phyloP scores from a whole-genome alignment of 2,797 vertebrate species.

The Syngnathus rostellatus region DNA sequence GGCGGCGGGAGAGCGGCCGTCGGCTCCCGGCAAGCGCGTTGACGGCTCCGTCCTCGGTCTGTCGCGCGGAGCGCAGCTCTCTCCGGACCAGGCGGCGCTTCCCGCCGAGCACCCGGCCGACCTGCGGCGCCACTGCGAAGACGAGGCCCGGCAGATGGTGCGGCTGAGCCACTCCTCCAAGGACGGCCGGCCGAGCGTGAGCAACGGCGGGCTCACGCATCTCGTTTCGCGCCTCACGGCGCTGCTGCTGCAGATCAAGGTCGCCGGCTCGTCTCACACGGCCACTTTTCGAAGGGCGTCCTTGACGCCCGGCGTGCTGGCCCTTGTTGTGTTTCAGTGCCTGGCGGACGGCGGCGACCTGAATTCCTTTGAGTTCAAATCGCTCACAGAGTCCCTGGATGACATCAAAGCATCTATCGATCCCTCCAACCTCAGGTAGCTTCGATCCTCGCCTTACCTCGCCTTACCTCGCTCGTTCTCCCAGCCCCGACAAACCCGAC shows the following conservation, averaged over 20 bases:
- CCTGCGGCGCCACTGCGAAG: slow-evolving; percentile 83
- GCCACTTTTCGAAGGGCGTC: background rate
- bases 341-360: slow-evolving; percentile 93
- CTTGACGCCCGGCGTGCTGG: too few relatives aligned
- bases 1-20: background rate
- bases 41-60: too few relatives aligned
- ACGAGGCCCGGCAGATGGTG: slow-evolving; percentile 89
- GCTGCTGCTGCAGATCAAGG: slow-evolving; percentile 94
- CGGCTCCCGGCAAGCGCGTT: too few relatives aligned
- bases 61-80: slow-evolving; percentile 69
- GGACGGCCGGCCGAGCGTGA: slow-evolving; percentile 77
- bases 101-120: slow-evolving; percentile 90
- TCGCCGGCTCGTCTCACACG: slow-evolving; percentile 25
- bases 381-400: slow-evolving; percentile 93
- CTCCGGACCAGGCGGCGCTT: slow-evolving; percentile 92
- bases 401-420: slow-evolving; percentile 97
- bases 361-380: slow-evolving; percentile 99
- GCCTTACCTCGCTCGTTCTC: too few relatives aligned
- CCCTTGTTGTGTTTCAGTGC: slow-evolving; percentile 68
- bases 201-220: slow-evolving; percentile 80
- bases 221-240: slow-evolving; percentile 92
- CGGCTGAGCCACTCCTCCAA: slow-evolving; percentile 72
- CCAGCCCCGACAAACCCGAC: too few relatives aligned
- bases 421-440: slow-evolving; percentile 92
- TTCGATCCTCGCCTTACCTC: background rate